Conservation (phyloP, 2,113 vertebrate species). For the Neolamprologus tretocephalus region DNA sequence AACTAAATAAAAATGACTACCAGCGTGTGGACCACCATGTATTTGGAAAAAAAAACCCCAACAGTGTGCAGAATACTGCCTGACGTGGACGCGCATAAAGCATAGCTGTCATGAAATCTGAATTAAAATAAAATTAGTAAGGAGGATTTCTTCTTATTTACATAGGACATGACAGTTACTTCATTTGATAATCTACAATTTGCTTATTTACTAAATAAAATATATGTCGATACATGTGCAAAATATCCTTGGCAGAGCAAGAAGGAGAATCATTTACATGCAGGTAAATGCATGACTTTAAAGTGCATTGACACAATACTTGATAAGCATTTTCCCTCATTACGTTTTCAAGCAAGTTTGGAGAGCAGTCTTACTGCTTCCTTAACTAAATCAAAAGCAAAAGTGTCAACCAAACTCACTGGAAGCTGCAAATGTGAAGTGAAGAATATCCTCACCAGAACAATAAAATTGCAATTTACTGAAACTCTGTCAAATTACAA, state of each 20-base stretch:
- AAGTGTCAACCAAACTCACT: neutral
- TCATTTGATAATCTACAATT: neutral
- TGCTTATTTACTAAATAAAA: neutral
- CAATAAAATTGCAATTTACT: neutral
- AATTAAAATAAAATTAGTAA: neutral
- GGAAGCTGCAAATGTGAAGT: neutral
- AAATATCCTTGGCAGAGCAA: neutral
- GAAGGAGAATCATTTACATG: neutral
- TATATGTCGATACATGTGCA: neutral
- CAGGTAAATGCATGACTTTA: neutral
- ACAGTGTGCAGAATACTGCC: neutral
- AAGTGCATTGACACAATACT: neutral
- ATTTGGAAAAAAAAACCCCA: accelerated
- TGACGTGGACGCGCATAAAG: accelerated
- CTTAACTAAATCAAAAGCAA: neutral
- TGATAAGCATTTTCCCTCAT: neutral
- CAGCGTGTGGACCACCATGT: neutral
- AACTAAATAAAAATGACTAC: neutral
- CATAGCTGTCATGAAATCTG: neutral
- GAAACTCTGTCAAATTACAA: neutral
- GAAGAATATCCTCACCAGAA: neutral
- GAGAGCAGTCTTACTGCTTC: neutral
- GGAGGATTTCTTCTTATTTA: neutral
- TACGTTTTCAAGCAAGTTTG: neutral
- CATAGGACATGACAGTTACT: neutral